Percentiles rank a stretch among this genome's conserved stretches.
Conservation (phyloP, 2,113 vertebrate genomes). For the Callaeas wilsoni region DNA sequence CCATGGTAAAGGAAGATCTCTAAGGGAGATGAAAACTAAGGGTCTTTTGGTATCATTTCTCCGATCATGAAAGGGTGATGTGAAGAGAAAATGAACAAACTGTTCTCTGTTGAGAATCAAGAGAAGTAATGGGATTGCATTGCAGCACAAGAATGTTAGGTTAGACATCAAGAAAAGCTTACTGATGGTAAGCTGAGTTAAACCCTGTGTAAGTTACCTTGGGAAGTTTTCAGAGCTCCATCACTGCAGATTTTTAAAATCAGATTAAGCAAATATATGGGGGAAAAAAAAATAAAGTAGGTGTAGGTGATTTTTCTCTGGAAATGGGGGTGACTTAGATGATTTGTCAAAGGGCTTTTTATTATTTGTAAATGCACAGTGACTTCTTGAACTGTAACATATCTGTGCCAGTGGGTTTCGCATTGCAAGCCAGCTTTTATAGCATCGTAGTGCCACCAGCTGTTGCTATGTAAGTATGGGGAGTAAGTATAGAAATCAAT, state of each 20-base stretch:
- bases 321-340: not conserved
- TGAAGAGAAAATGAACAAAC: not conserved
- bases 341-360: not conserved
- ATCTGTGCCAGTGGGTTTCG: not conserved
- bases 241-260: not conserved
- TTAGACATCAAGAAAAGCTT: not conserved
- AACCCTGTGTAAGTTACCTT: not conserved
- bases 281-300: accelerated
- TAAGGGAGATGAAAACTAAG: not conserved
- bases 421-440: not conserved
- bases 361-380: not conserved
- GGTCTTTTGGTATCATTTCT: not conserved
- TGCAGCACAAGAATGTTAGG: not conserved
- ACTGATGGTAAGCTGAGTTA: not conserved
- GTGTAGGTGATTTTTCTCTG: not conserved
- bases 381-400: not conserved
- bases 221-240: not conserved
- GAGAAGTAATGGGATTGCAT: not conserved
- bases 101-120: not conserved
- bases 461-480: not conserved
- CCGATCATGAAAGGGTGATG: not conserved
- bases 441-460: not conserved
- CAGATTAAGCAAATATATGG: not conserved
- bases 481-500: not conserved
- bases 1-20: not conserved